A percentile compares a stretch with the other conserved stretches of the same genome.
These are phyloP conservation scores for Sarcophaga caerulescens DNA, from an alignment of 2,888 invertebrate genomes.

Conservation along the genomic window DNA sequence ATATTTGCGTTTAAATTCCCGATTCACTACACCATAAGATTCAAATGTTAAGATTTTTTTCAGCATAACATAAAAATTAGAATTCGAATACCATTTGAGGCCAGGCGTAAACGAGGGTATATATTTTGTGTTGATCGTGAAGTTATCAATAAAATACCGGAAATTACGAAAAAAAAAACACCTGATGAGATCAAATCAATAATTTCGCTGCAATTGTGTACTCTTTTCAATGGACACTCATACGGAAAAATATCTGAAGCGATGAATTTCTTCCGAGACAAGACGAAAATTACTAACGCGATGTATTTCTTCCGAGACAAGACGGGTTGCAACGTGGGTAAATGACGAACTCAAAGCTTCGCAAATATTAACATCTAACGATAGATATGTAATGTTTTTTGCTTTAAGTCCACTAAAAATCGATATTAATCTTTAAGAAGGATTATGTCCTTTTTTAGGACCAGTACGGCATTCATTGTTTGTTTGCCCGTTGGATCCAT, in stretches of 20 bases:
- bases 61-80: background rate
- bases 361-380: background rate
- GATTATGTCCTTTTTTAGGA: background rate
- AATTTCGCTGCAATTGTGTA: background rate
- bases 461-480: background rate
- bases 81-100: background rate
- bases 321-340: background rate
- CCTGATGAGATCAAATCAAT: background rate
- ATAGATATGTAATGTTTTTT: background rate
- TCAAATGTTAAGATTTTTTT: background rate
- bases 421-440: background rate
- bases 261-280: background rate
- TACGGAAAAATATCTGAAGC: background rate
- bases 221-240: constrained; percentile 7
- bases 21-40: background rate
- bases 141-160: background rate
- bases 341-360: background rate
- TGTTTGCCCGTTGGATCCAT: background rate
- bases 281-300: too few relatives aligned
- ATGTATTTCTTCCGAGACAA: background rate
- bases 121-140: background rate
- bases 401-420: background rate
- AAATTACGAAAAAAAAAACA: background rate
- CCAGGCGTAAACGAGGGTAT: background rate
- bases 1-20: too few relatives aligned